Evolutionary conservation across 1,140 invertebrate species (phyloP).

Genomic region (Drosophila arawakana): DNA sequence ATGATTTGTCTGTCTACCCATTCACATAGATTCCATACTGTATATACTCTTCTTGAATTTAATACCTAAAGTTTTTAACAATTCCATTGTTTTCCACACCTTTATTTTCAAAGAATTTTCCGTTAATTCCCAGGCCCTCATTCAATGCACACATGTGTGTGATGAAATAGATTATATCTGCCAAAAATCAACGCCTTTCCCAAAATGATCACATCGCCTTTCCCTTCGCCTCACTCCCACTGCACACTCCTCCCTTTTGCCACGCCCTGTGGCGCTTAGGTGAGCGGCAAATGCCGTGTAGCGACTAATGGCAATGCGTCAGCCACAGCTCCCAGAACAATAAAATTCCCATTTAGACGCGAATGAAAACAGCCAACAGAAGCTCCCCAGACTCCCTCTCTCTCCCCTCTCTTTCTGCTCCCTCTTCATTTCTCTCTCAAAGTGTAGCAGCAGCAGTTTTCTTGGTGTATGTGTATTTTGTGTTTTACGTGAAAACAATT

Average conservation of each 20-base stretch:
- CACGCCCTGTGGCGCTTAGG: conserved; percentile 66
- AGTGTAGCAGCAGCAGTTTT: conserved; percentile 72
- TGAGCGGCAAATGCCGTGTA: conserved; percentile 66
- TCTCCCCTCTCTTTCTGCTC: neutral
- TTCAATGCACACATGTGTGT: neutral
- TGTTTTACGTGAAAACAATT: conserved; percentile 79
- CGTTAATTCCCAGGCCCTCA: conserved; percentile 26
- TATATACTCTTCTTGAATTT: too few species aligned
- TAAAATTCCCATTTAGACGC: conserved; percentile 79
- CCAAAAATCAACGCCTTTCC: conserved; percentile 34
- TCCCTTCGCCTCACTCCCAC: neutral
- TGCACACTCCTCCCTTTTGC: neutral
- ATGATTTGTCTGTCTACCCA: too few species aligned
- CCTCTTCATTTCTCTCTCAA: conserved; percentile 14
- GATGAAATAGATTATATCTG: conserved; percentile 32
- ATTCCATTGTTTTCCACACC: neutral
- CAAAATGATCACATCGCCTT: neutral
- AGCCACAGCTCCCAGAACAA: conserved; percentile 76
- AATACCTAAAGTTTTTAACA: too few species aligned
- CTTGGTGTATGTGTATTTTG: conserved; percentile 37
- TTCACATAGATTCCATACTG: too few species aligned
- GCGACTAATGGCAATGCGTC: conserved; percentile 72
- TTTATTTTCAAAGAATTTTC: neutral
- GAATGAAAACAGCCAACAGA: conserved; percentile 49
- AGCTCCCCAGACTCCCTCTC: conserved; percentile 19